These are phyloP conservation scores for Sussaba pulchella DNA, from an alignment of 2,888 invertebrate species.

Conservation along the genomic window DNA sequence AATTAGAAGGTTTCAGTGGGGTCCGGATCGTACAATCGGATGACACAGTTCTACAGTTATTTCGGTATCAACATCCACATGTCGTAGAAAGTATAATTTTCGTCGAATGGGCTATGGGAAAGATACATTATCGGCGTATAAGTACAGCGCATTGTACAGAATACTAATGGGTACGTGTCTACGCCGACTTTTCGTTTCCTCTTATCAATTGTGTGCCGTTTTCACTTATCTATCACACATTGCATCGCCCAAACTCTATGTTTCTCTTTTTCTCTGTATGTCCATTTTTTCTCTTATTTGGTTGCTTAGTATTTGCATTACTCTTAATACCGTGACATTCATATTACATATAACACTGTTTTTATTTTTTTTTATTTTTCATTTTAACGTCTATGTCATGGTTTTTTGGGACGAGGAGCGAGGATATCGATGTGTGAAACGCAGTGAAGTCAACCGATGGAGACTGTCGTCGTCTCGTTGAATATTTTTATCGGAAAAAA, in stretches of 20 bases:
- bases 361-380: constrained; percentile 30
- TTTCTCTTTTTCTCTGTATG: constrained; percentile 28
- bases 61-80: constrained; percentile 52
- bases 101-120: background rate
- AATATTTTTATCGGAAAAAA: background rate
- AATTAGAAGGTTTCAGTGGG: background rate
- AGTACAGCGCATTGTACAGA: constrained; percentile 61
- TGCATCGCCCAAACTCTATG: constrained; percentile 40
- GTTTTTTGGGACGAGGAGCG: constrained; percentile 15
- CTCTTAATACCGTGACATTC: constrained; percentile 64
- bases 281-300: constrained; percentile 50
- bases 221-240: constrained; percentile 16
- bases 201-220: constrained; percentile 42
- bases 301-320: constrained; percentile 59
- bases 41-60: constrained; percentile 55
- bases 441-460: background rate
- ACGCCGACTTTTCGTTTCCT: constrained; percentile 48
- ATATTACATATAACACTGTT: constrained; percentile 70
- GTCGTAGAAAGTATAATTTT: constrained; percentile 49
- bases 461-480: background rate
- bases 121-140: constrained; percentile 44
- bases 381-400: constrained; percentile 29
- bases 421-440: constrained; percentile 23
- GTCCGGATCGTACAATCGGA: background rate
- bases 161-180: constrained; percentile 56